These are phyloP conservation scores for Siphonodentalium dalli DNA, from an alignment of 2,888 invertebrate species.

Conservation along the genomic window DNA sequence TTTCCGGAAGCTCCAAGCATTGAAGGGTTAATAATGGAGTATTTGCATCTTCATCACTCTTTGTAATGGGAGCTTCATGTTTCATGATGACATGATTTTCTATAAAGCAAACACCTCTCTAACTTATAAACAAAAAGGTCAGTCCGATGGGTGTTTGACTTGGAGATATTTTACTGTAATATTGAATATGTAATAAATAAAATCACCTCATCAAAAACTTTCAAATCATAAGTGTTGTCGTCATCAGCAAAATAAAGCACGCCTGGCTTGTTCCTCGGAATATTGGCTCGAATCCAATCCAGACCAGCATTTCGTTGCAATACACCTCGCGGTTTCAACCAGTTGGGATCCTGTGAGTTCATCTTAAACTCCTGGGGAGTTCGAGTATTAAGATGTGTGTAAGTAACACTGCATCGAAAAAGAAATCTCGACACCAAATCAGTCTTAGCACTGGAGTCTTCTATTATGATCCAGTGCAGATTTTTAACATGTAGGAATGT, in stretches of 20 bases:
- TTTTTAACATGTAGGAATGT: constrained; percentile 84
- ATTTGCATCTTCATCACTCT: too few species aligned
- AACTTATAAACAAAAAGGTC: too few species aligned
- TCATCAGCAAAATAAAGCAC: constrained; percentile 97
- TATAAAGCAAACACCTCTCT: too few species aligned
- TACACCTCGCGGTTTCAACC: constrained; percentile 73
- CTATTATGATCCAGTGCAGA: constrained; percentile 91
- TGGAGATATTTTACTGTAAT: too few species aligned
- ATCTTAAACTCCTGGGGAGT: constrained; percentile 72
- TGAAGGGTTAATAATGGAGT: too few species aligned
- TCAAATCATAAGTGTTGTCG: constrained; percentile 90
- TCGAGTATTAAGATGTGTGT: constrained; percentile 73
- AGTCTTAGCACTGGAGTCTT: constrained; percentile 80
- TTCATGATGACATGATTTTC: too few species aligned
- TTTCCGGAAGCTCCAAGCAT: too few species aligned
- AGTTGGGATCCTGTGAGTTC: constrained; percentile 49
- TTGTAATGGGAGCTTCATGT: too few species aligned
- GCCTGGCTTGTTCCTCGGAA: constrained; percentile 71
- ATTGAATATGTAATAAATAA: not conserved
- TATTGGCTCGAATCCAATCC: constrained; percentile 78
- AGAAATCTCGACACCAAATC: constrained; percentile 78
- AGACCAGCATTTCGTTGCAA: constrained; percentile 66
- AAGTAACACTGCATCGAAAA: constrained; percentile 73
- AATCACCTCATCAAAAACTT: constrained; percentile 85
- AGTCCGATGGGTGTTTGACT: too few species aligned